Evolutionary conservation across 2,888 invertebrate genomes (phyloP), one percentile per base, ranked within the genome.

Genomic region (Ennomos quercinarius): DNA sequence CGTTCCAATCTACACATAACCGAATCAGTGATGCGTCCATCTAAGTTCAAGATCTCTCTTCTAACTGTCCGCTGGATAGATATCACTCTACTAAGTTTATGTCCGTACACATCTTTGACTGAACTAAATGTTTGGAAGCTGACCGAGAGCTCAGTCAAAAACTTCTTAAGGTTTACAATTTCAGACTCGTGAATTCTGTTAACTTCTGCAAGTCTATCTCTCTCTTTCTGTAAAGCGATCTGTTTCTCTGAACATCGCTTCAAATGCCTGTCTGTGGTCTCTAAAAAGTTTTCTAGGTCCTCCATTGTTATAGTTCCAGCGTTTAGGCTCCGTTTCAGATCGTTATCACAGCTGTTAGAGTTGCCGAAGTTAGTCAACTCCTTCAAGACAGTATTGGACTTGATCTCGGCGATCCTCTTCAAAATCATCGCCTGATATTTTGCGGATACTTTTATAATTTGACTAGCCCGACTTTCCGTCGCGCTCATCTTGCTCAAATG

Each of bases 361-460:
- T 89, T 91, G 0, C 89, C 87, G 45, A 86, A 87, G 57, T 92
- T 92, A 0, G 89, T 90, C 42, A 92, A 67, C 63, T 92, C 92
- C 61, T 90, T 91, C 17, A 92, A 68, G 0, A 89, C 86, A 0
- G 87, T 87, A 51, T 85, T 90, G 1, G 83, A 82, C 64, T 91
- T 91, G 34, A 91, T 88, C 73, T 92, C 92, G 0, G 90, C 87
- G 13, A 92, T 86, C 58, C 91, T 81, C 65, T 86, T 87, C 9
- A 89, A 71, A 71, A 92, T 92, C 50, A 92, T 91, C 8, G 89
- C 85, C 66, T 91, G 92, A 61, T 91, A 92, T 67, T 89, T 91
- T 1, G 91, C 85, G 0, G 92, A 92, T 0, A 92, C 86, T 76
- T 87, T 91, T 36, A 92, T 87, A 13, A 91, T 92, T 74, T 92